Evolutionary conservation across 2,888 invertebrate species (phyloP).

Genomic region (Bruchidius siliquastri): DNA sequence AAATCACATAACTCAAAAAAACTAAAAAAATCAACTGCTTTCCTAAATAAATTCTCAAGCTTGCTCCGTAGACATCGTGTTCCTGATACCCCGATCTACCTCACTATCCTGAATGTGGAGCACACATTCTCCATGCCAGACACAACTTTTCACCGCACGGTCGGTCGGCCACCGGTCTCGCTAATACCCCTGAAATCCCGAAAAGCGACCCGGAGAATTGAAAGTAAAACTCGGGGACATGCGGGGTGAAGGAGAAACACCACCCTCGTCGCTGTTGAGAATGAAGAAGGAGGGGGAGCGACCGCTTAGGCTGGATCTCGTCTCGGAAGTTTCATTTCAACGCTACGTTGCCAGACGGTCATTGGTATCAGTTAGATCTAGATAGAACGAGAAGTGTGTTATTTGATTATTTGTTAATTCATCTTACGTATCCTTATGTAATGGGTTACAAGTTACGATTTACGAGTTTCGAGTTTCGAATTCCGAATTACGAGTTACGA

Average conservation of each 20-base stretch:
- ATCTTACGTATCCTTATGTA: no score
- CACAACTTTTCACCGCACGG: not conserved
- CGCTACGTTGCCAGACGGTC: not conserved
- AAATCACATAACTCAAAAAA: no score
- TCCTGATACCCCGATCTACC: not conserved
- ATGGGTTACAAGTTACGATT: no score
- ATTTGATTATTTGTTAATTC: no score
- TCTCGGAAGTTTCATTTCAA: not conserved
- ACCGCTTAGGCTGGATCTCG: not conserved
- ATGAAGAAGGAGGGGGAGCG: not conserved
- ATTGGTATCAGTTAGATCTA: no score
- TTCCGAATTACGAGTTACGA: no score
- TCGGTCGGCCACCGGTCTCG: not conserved
- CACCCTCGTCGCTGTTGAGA: no score
- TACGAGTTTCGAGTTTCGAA: no score
- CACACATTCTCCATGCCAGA: not conserved
- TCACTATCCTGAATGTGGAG: not conserved
- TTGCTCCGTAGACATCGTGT: not conserved
- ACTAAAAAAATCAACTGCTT: no score
- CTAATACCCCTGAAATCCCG: not conserved
- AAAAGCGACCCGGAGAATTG: constrained; percentile 23
- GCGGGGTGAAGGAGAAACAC: no score
- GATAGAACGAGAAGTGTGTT: no score
- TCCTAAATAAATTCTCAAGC: no score
- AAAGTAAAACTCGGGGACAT: constrained; percentile 37